Conservation (phyloP, 2,797 vertebrate species). For the Alectoris magna region DNA sequence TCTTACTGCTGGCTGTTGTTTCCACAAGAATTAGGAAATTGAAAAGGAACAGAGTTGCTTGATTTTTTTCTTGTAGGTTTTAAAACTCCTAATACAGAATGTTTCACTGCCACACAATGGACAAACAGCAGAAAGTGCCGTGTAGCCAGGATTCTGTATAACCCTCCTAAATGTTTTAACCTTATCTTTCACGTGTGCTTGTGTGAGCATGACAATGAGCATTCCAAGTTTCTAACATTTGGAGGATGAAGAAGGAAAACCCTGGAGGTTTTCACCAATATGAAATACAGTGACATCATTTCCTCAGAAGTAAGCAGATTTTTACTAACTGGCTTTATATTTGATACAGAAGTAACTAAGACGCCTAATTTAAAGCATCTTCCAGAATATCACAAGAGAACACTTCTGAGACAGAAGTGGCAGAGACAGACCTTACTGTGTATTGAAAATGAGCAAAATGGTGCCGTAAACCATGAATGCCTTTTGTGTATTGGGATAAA, state of each 20-base stretch:
- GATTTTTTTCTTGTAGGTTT: background rate
- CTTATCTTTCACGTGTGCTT: background rate
- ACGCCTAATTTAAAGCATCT: background rate
- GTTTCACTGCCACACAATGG: background rate
- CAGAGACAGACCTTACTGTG: background rate
- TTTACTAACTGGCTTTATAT: slow-evolving; percentile 16
- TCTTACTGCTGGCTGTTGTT: background rate
- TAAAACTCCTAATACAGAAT: background rate
- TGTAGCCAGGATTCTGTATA: background rate
- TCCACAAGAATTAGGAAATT: background rate
- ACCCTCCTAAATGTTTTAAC: background rate
- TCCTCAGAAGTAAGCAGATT: background rate
- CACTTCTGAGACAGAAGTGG: background rate
- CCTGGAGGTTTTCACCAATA: slow-evolving; percentile 11
- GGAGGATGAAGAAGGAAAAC: background rate
- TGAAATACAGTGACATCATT: slow-evolving; percentile 5
- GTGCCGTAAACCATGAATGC: slow-evolving; percentile 8
- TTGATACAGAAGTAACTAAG: background rate
- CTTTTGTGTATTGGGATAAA: slow-evolving; percentile 6
- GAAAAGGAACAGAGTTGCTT: background rate
- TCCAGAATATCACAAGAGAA: background rate
- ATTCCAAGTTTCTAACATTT: background rate
- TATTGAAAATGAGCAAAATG: background rate
- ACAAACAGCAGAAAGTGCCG: background rate
- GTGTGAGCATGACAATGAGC: background rate